Base-by-base conservation (phyloP, 2,797 vertebrate species). In the Aphelocoma californica region DNA sequence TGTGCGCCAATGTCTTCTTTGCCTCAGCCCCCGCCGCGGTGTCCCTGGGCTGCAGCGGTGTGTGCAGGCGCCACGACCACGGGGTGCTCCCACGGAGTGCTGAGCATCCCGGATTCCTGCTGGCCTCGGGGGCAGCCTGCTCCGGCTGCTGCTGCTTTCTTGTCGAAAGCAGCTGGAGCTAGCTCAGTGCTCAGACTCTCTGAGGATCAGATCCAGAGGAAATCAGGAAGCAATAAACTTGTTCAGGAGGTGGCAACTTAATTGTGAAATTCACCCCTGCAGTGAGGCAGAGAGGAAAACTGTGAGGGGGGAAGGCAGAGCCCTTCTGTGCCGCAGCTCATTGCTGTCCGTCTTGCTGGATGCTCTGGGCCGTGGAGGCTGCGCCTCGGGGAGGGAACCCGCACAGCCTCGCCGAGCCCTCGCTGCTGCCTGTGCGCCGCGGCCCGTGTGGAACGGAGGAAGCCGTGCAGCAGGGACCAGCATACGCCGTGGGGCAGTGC, bases 1-100 rank as follows among this genome's bases (percentile, higher is more conserved):
- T 96, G 94, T 97, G 93, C 88, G 31, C 95, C 62, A 28, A 96
- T 95, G 97, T 98, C 64, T 93, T 97, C 89, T 74, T 71, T 97
- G 92, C 92, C 85, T 81, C 86, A 34, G 57, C 57, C n/a, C 34
- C 50, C 2, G 0, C 6, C n/a, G 20, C 12, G 0, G 9, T 25
- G 65, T 90, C 71, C 58, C 75, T 23, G 85, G 80, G 50, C 85
- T 60, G 64, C 48, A 3, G 62, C 0, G 0, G 45, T 0, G 0
- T 8, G 78, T 0, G 2, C 54, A 19, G 65, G 31, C 3, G 1
- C 26, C 4, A 28, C 9, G 1, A 19, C 23, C 84, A 10, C 9
- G 42, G 81, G 9, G 11, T 10, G n/a, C 21, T 81, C 51, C 54
- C 25, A 1, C 1, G 28, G 58, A 32, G 45, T 3, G 34, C 70